These are phyloP conservation scores for Elysia chlorotica DNA, from an alignment of 1,140 invertebrate genomes.

Conservation along the genomic window DNA sequence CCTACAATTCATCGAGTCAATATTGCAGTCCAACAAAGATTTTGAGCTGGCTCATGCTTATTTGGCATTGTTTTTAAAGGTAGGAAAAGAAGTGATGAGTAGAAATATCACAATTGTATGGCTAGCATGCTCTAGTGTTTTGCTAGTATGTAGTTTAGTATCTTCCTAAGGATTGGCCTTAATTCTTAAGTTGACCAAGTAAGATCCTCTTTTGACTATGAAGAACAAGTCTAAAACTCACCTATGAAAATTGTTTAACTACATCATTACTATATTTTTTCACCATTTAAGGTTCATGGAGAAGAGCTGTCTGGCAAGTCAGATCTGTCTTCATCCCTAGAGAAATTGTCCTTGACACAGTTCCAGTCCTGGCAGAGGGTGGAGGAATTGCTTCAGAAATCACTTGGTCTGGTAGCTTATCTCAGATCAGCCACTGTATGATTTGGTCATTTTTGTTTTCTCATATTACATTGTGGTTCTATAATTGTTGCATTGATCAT, in stretches of 20 bases:
- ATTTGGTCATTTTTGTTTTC: too few species aligned
- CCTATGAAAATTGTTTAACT: not conserved
- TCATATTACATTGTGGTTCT: too few species aligned
- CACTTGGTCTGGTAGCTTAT: slow-evolving; percentile 72
- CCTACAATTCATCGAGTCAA: slow-evolving; percentile 75
- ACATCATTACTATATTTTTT: not conserved
- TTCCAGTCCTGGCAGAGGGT: slow-evolving; percentile 71
- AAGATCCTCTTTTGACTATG: not conserved
- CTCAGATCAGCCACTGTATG: slow-evolving; percentile 59
- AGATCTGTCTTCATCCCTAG: slow-evolving; percentile 67
- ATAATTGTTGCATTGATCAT: too few species aligned
- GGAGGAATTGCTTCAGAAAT: slow-evolving; percentile 76
- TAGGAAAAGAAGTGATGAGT: slow-evolving; percentile 35
- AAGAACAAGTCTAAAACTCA: not conserved
- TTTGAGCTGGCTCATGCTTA: slow-evolving; percentile 94
- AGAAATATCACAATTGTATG: not conserved
- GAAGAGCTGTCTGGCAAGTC: slow-evolving; percentile 68
- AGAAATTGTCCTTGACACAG: slow-evolving; percentile 69
- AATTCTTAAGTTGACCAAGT: not conserved
- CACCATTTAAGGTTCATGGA: slow-evolving; percentile 67
- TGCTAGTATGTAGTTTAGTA: not conserved
- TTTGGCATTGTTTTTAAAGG: slow-evolving; percentile 88
- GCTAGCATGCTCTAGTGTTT: not conserved
- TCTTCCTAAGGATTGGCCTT: not conserved
- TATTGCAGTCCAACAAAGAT: slow-evolving; percentile 78